Evolutionary conservation across 1,140 invertebrate genomes (phyloP).

Genomic region (Leguminivora glycinivorella): DNA sequence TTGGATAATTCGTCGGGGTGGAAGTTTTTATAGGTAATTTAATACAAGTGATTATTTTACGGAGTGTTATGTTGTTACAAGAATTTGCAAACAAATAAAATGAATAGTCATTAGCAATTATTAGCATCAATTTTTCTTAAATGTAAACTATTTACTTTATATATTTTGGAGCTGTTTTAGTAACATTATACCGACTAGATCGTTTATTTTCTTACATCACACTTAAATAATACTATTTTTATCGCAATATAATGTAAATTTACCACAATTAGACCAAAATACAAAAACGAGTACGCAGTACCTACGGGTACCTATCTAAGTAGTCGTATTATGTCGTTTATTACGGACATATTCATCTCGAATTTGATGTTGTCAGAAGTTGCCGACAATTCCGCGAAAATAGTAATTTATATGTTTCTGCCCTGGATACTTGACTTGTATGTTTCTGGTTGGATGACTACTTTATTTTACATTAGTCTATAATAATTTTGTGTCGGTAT

Average conservation of each 20-base stretch:
- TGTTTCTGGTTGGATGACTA: not conserved
- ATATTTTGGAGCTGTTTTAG: too few relatives aligned
- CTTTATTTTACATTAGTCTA: not conserved
- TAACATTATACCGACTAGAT: too few relatives aligned
- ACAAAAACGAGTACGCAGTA: too few relatives aligned
- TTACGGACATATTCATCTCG: not conserved
- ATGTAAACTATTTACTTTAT: too few relatives aligned
- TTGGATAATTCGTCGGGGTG: not conserved
- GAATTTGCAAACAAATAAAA: not conserved
- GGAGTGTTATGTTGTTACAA: not conserved
- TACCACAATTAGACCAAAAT: too few relatives aligned
- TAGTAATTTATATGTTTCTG: not conserved
- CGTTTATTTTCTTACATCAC: too few relatives aligned
- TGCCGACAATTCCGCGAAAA: not conserved
- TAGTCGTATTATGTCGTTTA: not conserved
- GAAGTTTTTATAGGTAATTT: not conserved
- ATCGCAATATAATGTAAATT: too few relatives aligned
- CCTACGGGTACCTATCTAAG: not conserved
- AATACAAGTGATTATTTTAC: not conserved
- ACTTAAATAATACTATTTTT: not conserved
- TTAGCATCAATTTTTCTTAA: too few relatives aligned
- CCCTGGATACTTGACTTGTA: not conserved
- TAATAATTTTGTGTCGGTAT: too few relatives aligned
- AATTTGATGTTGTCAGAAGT: not conserved
- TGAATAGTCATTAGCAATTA: too few relatives aligned